These are phyloP conservation scores for Oryctolagus cuniculus DNA, from an alignment of 2,113 vertebrate genomes.

Conservation along the genomic window DNA sequence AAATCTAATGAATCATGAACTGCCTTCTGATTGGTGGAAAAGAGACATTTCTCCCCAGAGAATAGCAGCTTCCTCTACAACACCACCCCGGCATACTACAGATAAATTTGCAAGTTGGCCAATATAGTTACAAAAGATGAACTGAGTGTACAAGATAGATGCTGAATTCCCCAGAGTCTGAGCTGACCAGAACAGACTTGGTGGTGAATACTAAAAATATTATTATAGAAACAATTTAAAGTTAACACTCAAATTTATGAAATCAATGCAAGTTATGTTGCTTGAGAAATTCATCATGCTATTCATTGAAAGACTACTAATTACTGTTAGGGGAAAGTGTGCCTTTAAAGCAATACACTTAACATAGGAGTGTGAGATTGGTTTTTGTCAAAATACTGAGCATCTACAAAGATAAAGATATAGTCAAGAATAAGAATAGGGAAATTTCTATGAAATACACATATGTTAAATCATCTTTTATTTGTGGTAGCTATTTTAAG, in stretches of 20 bases:
- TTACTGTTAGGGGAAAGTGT: constrained; percentile 49
- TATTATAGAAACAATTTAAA: constrained; percentile 76
- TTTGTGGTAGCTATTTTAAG: constrained; percentile 40
- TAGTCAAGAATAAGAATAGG: not conserved
- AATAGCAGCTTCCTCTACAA: constrained; percentile 68
- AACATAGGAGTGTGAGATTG: constrained; percentile 32
- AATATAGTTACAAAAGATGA: constrained; percentile 81
- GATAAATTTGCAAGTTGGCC: constrained; percentile 75
- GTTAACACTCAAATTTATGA: constrained; percentile 78
- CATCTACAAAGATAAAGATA: constrained; percentile 42
- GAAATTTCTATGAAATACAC: not conserved
- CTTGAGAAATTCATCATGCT: constrained; percentile 76
- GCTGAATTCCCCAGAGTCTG: constrained; percentile 68
- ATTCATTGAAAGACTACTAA: constrained; percentile 71
- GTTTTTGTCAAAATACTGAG: constrained; percentile 58
- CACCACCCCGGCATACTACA: constrained; percentile 67
- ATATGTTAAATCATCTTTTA: constrained; percentile 38
- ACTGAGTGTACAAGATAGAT: constrained; percentile 63
- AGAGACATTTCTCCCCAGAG: constrained; percentile 67
- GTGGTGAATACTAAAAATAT: constrained; percentile 79
- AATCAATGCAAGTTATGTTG: constrained; percentile 71
- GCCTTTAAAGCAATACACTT: constrained; percentile 48
- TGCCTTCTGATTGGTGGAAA: constrained; percentile 76
- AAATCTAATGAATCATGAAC: constrained; percentile 76
- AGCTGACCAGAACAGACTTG: constrained; percentile 65